Percentiles rank a stretch among this genome's conserved stretches.
Evolutionary conservation across 1,140 invertebrate genomes (phyloP).

Genomic region (Caenorhabditis elegans): WBcel235 BX284606.5:8682501-8683000

Average conservation of each 20-base stretch:
- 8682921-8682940: neutral
- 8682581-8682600: no score
- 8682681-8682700: no score
- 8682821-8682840: conserved; percentile 2
- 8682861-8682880: neutral
- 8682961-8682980: conserved; percentile 5
- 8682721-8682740: no score
- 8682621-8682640: no score
- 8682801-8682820: neutral
- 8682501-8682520: neutral
- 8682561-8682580: neutral
- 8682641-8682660: no score
- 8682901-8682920: neutral
- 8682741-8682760: no score
- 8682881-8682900: neutral
- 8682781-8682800: neutral
- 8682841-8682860: neutral
- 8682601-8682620: no score
- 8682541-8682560: neutral
- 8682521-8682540: neutral
- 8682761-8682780: no score
- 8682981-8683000: conserved; percentile 7
- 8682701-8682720: no score
- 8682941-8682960: conserved; percentile 23
- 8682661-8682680: neutral